Base-by-base conservation (phyloP, 2,888 invertebrate species). In the Meteorus colon region DNA sequence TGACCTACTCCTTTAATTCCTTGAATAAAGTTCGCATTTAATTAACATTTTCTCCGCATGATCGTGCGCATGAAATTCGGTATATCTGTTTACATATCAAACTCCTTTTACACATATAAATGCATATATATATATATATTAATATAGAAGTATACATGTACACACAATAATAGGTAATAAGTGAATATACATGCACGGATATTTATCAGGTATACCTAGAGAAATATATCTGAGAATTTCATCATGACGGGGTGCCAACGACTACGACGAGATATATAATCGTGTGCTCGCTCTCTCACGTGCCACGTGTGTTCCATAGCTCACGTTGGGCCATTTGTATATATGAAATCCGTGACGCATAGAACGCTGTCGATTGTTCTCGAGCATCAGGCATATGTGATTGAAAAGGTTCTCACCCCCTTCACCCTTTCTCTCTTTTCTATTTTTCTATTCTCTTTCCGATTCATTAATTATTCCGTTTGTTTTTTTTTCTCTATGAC, bases 321-420 rank as follows among this genome's bases (percentile, higher is more conserved):
- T 75, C 74, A 75, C 73, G 74, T 77, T 75, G 67, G 62, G 37
- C 59, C 71, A 72, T 72, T 72, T 72, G 72, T 55, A 71, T 67
- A 59, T 69, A 45, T 55, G 55, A 76, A 79, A 77, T 74, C 73
- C 45, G 73, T 77, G 78, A 78, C 74, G 73, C 72, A 73, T 70
- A 24, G 37, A 48, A 70, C 69, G 31, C 37, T 73, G 45, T 75
- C 68, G 51, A 67, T 75, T 74, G 75, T 78, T 67, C 62, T 74
- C 59, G 29, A 72, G 72, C 62, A 72, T 72, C 27, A 69, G 69
- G 51, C 45, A 72, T 45, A 62, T 45, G 60, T 48, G 59, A 59
- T 55, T 34, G 34, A 71, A 71, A 59, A 59, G 72, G 72, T 72
- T 48, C 72, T 72, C 71, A 71, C 59, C 16, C 68, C 68, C 37